Base-by-base conservation (phyloP, 2,113 vertebrate species). In the Callipepla squamata region DNA sequence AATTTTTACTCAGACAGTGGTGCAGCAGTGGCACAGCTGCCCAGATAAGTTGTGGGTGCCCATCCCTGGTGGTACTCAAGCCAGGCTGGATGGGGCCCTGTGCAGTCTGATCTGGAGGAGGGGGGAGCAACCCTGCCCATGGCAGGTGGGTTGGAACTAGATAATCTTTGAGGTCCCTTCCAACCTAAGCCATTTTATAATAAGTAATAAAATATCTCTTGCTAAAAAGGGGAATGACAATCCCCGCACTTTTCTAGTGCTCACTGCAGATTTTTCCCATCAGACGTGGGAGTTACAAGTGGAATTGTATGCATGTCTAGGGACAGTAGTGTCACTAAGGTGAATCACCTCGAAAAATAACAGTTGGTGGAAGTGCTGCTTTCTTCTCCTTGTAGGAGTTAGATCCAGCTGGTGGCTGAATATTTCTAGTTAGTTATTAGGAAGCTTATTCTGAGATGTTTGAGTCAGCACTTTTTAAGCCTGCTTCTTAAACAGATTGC, bases 171-270 rank as follows among this genome's bases (percentile, higher is more conserved):
- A 30, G 26, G 26, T 30, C 15, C 8, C 15, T 26, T 53, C 51
- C 28, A 53, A 28, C 26, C 8, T 53, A 53, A 30, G 26, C 26
- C 51, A 53, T 53, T 53, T 26, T 53, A 53, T 53, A 53, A 53
- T 53, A 53, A 53, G 51, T 51, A 65, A 72, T 91, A 58, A 95
- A 79, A 94, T 89, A 67, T 45, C 23, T 83, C 83, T 65, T 89
- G 68, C 69, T 96, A 85, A 25, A 76, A 67, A 89, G 55, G 17
- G 34, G 79, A 63, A 59, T 62, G 55, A 78, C 59, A 87, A 57
- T 70, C 57, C 40, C 4, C 67, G 63, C n/a, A n/a, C 19, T 73
- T 63, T 77, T 62, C 22, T 38, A 42, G 34, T 79, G 59, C 42
- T 95, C 26, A 2, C 25, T 80, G 81, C 76, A 85, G 79, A 69